Percentiles rank a stretch among this genome's conserved stretches.
Conservation (phyloP, 1,140 invertebrate genomes). For the Heliconius congener region DNA sequence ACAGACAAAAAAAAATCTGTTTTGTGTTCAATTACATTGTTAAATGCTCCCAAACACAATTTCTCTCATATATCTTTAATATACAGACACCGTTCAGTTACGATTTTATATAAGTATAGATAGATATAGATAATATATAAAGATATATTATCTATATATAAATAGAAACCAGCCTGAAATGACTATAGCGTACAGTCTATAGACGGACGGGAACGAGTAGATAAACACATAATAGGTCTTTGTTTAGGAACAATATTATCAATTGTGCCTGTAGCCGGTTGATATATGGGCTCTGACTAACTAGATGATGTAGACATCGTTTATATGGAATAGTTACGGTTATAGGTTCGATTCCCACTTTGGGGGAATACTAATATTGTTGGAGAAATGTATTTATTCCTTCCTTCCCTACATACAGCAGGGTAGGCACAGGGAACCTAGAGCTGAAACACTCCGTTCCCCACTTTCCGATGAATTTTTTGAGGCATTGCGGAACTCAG, state of each 20-base stretch:
- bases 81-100: too few relatives aligned
- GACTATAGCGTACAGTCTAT: background rate
- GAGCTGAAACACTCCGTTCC: background rate
- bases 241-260: constrained; percentile 30
- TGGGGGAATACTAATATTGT: background rate
- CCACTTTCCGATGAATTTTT: too few relatives aligned
- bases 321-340: background rate
- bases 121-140: background rate
- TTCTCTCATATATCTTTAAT: too few relatives aligned
- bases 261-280: constrained; percentile 14
- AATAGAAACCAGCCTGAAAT: background rate
- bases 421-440: too few relatives aligned
- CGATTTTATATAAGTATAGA: background rate
- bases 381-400: too few relatives aligned
- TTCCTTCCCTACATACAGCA: background rate
- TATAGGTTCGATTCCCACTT: background rate
- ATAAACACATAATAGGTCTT: constrained; percentile 26
- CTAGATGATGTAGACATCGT: background rate
- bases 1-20: too few relatives aligned
- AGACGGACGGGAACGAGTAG: background rate
- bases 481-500: too few relatives aligned
- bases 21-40: too few relatives aligned
- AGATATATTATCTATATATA: background rate
- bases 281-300: background rate
- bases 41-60: too few relatives aligned